Base-by-base conservation (phyloP, 2,888 invertebrate genomes). In the Thecophora atra region DNA sequence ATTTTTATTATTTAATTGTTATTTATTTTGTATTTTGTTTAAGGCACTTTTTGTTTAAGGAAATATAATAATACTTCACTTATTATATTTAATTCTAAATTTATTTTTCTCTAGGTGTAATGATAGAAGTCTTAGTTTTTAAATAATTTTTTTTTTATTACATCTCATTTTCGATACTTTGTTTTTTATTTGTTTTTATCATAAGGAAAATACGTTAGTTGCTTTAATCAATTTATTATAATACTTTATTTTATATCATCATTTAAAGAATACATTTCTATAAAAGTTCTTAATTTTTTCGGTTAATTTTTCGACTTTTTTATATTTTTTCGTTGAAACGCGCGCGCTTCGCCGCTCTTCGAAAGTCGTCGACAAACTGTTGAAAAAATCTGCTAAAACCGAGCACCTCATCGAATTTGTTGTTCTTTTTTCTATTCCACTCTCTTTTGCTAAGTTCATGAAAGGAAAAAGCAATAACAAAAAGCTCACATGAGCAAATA, bases 331-430 rank as follows among this genome's bases (percentile, higher is more conserved):
- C 70, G 73, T 74, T 72, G 71, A 67, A 75, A 73, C 67, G 68
- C 69, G 73, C 71, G 75, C 73, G 80, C 79, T 79, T 79, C 79
- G 77, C 77, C 63, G 62, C 17, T 52, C 19, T 70, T 83, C 82
- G 83, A 83, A 83, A 83, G 83, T 81, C 78, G 81, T 78, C 84
- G 81, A 80, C 79, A 81, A 84, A 83, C 84, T 83, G 82, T 62
- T 69, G 44, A 47, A 47, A 69, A 64, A 37, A 67, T 54, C 54
- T 51, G 62, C 75, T 73, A 76, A 76, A 77, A 56, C n/a, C n/a
- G 47, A 64, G 8, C 44, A 17, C 13, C 44, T 44, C 19, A 64
- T 37, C 54, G 54, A 67, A 54, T 13, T 21, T 6, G n/a, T 76
- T 79, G 77, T 77, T 70, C 79, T 58, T 71, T 71, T 75, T n/a